Evolutionary conservation across 2,888 invertebrate species (phyloP).

Genomic region (Eretmocerus hayati): DNA sequence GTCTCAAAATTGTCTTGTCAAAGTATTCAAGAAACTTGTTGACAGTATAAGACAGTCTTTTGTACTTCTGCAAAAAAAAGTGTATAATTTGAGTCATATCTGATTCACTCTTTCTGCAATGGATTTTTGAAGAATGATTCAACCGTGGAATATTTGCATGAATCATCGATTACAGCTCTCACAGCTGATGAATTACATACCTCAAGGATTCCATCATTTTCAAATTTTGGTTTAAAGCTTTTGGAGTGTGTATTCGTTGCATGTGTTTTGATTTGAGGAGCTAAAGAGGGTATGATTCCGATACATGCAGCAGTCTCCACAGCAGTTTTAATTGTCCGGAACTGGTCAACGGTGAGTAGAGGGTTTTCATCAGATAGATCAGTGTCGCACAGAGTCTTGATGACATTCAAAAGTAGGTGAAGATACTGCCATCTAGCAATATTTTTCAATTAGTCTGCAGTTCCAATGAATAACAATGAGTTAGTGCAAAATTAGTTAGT

Average conservation of each 20-base stretch:
- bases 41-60: slow-evolving; percentile 52
- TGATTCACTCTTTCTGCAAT: neutral
- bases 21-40: slow-evolving; percentile 49
- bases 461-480: no score
- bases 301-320: slow-evolving; percentile 59
- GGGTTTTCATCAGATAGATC: slow-evolving; percentile 25
- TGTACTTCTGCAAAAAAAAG: slow-evolving; percentile 47
- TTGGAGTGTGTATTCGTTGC: slow-evolving; percentile 47
- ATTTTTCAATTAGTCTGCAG: no score
- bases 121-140: no score
- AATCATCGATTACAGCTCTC: no score
- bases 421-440: slow-evolving; percentile 35
- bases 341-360: slow-evolving; percentile 60
- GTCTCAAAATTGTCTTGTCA: slow-evolving; percentile 28
- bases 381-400: slow-evolving; percentile 26
- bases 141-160: no score
- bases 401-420: slow-evolving; percentile 24
- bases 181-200: no score
- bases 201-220: slow-evolving; percentile 45
- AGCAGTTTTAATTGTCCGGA: slow-evolving; percentile 56
- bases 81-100: neutral
- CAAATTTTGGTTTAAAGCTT: slow-evolving; percentile 38
- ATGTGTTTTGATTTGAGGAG: slow-evolving; percentile 59
- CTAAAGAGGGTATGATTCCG: slow-evolving; percentile 60
- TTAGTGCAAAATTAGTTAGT: no score